A percentile compares a stretch with the other conserved stretches of the same genome.
Evolutionary conservation across 2,113 vertebrate genomes (phyloP).

Genomic region (Rostratula benghalensis): DNA sequence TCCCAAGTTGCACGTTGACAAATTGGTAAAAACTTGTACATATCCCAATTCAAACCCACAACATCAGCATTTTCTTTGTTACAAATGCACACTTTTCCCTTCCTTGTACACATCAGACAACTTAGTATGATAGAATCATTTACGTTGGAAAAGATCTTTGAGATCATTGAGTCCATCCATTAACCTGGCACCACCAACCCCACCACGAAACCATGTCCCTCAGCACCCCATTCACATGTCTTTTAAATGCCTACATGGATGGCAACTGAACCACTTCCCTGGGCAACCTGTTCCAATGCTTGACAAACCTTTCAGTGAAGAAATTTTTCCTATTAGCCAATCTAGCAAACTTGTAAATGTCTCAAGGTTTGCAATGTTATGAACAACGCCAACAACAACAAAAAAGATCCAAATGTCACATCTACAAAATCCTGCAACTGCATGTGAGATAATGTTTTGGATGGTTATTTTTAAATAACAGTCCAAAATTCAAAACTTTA

Average conservation of each 20-base stretch:
- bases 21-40: neutral
- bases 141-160: neutral
- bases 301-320: neutral
- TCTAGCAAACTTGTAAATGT: neutral
- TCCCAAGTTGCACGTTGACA: neutral
- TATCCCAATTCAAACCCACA: neutral
- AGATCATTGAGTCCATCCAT: neutral
- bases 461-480: neutral
- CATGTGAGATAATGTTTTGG: constrained; percentile 7
- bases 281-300: neutral
- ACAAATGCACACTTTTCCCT: neutral
- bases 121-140: neutral
- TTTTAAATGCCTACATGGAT: neutral
- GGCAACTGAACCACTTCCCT: neutral
- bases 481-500: constrained; percentile 14
- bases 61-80: neutral
- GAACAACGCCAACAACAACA: neutral
- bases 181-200: neutral
- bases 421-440: neutral
- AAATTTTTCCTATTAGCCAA: neutral
- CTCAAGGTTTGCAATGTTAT: neutral
- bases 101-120: neutral
- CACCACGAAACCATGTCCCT: neutral
- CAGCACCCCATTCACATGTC: neutral
- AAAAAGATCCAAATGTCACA: neutral